Percentiles rank a stretch among this genome's conserved stretches.
These are phyloP conservation scores for Malacoraja senta DNA, from an alignment of 2,797 vertebrate species.

Conservation along the genomic window DNA sequence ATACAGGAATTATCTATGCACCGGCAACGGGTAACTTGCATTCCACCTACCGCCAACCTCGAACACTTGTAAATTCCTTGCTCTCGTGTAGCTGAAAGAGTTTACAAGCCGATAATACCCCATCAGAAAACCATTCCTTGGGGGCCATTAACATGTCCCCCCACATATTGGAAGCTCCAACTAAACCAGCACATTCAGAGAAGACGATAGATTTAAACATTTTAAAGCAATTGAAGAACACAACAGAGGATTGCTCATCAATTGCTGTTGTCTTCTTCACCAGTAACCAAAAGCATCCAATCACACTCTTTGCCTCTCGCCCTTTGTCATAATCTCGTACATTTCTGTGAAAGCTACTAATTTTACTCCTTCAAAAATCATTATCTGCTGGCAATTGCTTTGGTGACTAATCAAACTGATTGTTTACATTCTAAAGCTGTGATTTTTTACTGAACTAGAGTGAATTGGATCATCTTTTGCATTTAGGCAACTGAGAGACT, in stretches of 20 bases:
- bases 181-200: background rate
- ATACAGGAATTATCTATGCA: too few relatives aligned
- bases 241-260: background rate
- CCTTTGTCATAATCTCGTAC: background rate
- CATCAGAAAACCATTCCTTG: background rate
- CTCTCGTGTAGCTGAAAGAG: background rate
- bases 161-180: too few relatives aligned
- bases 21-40: background rate
- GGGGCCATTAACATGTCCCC: background rate
- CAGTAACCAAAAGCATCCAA: background rate
- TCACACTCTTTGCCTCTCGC: background rate
- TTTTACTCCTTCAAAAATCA: background rate
- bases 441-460: background rate
- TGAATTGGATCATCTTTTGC: background rate
- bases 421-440: background rate
- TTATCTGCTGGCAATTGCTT: background rate
- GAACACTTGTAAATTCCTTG: background rate
- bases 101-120: background rate
- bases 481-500: background rate
- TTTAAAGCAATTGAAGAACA: background rate
- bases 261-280: background rate
- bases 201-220: background rate
- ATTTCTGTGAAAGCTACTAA: background rate
- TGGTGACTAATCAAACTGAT: background rate
- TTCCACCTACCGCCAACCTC: background rate